phyloP scores from a whole-genome alignment of 1,140 invertebrate genomes.

The Hylaeus anthracinus region DNA sequence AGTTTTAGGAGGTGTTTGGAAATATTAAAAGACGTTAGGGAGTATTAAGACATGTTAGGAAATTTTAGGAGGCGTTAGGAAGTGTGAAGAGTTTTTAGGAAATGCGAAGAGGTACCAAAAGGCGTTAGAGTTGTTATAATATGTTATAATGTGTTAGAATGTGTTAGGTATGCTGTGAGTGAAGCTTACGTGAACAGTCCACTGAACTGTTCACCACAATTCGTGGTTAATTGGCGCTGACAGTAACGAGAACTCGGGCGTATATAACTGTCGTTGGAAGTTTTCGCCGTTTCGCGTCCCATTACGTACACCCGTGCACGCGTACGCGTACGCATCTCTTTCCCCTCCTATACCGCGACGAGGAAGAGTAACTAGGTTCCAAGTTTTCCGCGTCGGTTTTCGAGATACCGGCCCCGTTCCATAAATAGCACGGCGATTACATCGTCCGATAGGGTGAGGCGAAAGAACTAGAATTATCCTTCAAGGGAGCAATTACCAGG shows the following conservation, averaged over 20 bases:
- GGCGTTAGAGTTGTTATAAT: no score
- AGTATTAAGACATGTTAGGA: no score
- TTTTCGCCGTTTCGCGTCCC: conserved; percentile 21
- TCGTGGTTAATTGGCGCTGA: conserved; percentile 8
- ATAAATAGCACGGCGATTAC: background rate
- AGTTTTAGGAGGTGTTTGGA: no score
- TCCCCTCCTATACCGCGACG: background rate
- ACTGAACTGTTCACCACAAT: no score
- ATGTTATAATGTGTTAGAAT: no score
- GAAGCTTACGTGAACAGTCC: no score
- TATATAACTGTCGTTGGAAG: conserved; percentile 27
- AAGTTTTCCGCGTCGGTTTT: background rate
- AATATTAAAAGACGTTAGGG: no score
- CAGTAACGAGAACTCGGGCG: conserved; percentile 3
- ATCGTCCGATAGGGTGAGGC: background rate
- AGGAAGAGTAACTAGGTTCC: background rate
- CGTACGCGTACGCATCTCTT: background rate
- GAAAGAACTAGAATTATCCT: conserved; percentile 12
- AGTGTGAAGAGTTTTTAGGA: no score
- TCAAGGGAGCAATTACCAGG: conserved; percentile 2
- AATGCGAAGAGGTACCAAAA: no score
- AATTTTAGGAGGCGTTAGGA: no score
- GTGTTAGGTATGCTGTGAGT: no score
- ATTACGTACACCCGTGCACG: background rate
- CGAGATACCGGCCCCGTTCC: background rate